These are phyloP conservation scores for Gymnoscopelus braueri DNA, from an alignment of 2,797 vertebrate genomes.

Conservation along the genomic window DNA sequence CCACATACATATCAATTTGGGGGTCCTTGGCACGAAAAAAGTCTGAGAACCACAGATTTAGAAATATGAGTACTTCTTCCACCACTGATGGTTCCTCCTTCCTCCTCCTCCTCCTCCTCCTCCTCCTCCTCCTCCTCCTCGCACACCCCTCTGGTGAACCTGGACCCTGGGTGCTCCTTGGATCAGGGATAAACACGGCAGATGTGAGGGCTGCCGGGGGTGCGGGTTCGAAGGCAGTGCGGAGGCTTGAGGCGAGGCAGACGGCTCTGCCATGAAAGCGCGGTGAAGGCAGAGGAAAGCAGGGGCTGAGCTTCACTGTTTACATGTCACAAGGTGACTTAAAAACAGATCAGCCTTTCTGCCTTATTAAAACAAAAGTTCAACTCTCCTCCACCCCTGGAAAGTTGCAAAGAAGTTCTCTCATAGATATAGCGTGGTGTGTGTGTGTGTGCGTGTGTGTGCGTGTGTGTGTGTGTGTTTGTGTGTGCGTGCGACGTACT, in stretches of 20 bases:
- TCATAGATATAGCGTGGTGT: no score
- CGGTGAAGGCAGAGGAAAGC: constrained; percentile 50
- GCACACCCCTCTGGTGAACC: constrained; percentile 33
- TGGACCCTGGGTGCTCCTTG: constrained; percentile 49
- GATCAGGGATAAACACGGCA: constrained; percentile 68
- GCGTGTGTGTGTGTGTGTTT: background rate
- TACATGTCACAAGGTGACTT: constrained; percentile 71
- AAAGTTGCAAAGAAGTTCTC: constrained; percentile 45
- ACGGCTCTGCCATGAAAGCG: constrained; percentile 50
- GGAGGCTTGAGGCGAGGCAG: constrained; percentile 42
- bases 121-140: constrained; percentile 11
- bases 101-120: background rate
- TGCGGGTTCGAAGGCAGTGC: constrained; percentile 53
- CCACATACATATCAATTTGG: no score
- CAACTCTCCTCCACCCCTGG: constrained; percentile 32
- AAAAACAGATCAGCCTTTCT: constrained; percentile 61
- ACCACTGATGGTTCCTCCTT: no score
- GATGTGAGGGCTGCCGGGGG: constrained; percentile 59
- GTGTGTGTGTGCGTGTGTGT: background rate
- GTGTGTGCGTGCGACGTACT: background rate
- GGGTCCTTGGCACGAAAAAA: no score
- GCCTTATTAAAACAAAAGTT: constrained; percentile 72
- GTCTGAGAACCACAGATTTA: no score
- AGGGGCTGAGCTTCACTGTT: constrained; percentile 46
- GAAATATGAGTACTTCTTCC: no score